Percentiles rank a stretch among this genome's conserved stretches.
Conservation (phyloP, 2,113 vertebrate species). For the Peromyscus maniculatus region DNA sequence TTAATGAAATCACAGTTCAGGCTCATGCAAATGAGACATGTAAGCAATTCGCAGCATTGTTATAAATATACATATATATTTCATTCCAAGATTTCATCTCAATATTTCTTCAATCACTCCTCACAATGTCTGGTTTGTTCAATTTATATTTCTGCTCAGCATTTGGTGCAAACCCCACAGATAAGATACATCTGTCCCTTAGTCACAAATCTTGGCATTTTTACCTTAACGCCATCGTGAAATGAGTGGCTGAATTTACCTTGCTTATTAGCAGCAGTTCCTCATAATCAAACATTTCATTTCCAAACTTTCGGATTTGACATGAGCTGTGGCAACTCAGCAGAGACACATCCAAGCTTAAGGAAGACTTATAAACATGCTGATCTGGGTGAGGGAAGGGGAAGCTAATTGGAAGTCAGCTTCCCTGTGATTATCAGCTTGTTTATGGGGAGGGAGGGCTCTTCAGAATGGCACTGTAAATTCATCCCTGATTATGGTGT, state of each 20-base stretch:
- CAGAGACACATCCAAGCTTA: slow-evolving; percentile 84
- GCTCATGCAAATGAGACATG: slow-evolving; percentile 73
- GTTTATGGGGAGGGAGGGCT: slow-evolving; percentile 90
- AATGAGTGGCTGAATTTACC: slow-evolving; percentile 87
- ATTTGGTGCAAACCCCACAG: slow-evolving; percentile 89
- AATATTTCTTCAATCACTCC: slow-evolving; percentile 91
- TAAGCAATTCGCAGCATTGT: slow-evolving; percentile 76
- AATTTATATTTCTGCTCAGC: slow-evolving; percentile 87
- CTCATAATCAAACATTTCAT: slow-evolving; percentile 83
- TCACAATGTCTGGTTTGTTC: slow-evolving; percentile 89
- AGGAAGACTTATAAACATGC: slow-evolving; percentile 82
- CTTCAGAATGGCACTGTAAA: slow-evolving; percentile 89
- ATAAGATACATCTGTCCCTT: slow-evolving; percentile 90
- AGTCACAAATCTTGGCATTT: slow-evolving; percentile 89
- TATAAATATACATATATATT: slow-evolving; percentile 84
- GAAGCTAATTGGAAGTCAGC: slow-evolving; percentile 90
- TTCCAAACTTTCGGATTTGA: slow-evolving; percentile 85
- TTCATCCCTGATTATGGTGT: slow-evolving; percentile 85
- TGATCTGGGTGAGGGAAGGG: slow-evolving; percentile 81
- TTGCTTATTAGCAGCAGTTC: slow-evolving; percentile 86
- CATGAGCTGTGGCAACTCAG: slow-evolving; percentile 84
- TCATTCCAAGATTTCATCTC: slow-evolving; percentile 88
- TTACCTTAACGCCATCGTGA: slow-evolving; percentile 86
- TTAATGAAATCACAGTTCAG: slow-evolving; percentile 68
- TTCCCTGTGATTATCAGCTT: slow-evolving; percentile 89